A percentile compares a stretch with the other conserved stretches of the same genome.
phyloP scores from a whole-genome alignment of 2,797 vertebrate species.

The Gambusia yucatana region DNA sequence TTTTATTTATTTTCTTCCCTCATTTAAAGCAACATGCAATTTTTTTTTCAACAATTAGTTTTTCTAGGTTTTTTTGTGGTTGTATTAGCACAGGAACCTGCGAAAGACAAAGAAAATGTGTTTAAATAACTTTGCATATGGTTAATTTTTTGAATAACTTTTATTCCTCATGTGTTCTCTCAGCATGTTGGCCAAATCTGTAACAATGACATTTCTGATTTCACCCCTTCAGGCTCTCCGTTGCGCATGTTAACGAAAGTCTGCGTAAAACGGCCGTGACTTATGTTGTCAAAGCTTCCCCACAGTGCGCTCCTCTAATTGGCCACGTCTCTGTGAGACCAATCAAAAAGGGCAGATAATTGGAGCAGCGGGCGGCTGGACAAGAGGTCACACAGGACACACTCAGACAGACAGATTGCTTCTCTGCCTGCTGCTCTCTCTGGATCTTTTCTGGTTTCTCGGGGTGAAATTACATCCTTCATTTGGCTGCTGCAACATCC shows the following conservation, averaged over 20 bases:
- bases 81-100: not conserved
- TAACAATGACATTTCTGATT: not conserved
- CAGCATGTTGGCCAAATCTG: too few species aligned
- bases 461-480: conserved; percentile 18
- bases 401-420: conserved; percentile 16
- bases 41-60: not conserved
- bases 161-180: not conserved
- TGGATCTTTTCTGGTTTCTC: not conserved
- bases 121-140: not conserved
- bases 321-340: conserved; percentile 43
- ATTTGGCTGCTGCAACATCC: conserved; percentile 22
- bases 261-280: not conserved
- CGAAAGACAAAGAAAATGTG: not conserved
- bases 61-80: not conserved
- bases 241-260: conserved; percentile 5
- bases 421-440: conserved; percentile 17
- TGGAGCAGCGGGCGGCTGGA: conserved; percentile 28
- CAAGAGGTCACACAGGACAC: conserved; percentile 25
- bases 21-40: not conserved
- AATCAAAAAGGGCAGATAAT: conserved; percentile 54
- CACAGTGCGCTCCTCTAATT: conserved; percentile 52
- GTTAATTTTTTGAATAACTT: not conserved
- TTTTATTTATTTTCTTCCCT: not conserved
- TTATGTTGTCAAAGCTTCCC: conserved; percentile 36
- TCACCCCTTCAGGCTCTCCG: not conserved